Percentiles rank a stretch among this genome's conserved stretches.
Evolutionary conservation across 2,113 vertebrate species (phyloP).

Genomic region (Dicrurus megarhynchus): DNA sequence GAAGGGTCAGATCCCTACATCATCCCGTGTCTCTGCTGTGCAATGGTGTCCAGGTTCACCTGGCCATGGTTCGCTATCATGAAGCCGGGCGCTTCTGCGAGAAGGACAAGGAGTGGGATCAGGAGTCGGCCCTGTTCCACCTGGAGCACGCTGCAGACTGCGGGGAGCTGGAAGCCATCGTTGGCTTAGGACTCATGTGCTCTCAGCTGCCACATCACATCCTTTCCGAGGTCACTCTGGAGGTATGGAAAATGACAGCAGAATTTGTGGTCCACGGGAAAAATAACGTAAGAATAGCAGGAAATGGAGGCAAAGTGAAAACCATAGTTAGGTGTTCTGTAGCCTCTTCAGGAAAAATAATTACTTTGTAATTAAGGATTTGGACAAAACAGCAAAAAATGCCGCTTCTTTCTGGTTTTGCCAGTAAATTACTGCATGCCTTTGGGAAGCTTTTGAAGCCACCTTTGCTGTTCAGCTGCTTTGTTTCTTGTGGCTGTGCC

Average conservation of each 20-base stretch:
- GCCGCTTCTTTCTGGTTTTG: not conserved
- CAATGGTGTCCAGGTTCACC: constrained; percentile 83
- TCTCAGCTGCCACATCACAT: constrained; percentile 92
- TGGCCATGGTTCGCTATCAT: constrained; percentile 95
- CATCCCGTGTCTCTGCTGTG: not conserved
- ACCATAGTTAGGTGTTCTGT: not conserved
- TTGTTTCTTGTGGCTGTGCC: not conserved
- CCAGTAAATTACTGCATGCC: not conserved
- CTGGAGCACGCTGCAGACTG: constrained; percentile 89
- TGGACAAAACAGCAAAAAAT: not conserved
- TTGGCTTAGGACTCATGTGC: constrained; percentile 87
- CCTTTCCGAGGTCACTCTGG: constrained; percentile 81
- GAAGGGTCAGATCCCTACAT: not conserved
- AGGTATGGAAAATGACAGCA: constrained; percentile 72
- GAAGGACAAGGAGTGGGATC: constrained; percentile 89
- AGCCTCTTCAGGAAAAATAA: not conserved
- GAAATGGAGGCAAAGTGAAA: not conserved
- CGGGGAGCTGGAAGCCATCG: constrained; percentile 94
- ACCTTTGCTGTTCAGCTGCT: not conserved
- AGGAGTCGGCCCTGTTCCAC: constrained; percentile 86
- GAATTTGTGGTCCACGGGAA: not conserved
- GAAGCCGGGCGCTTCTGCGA: constrained; percentile 91
- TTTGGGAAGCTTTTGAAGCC: not conserved
- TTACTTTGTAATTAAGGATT: not conserved
- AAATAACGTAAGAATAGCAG: not conserved